phyloP scores from a whole-genome alignment of 2,113 vertebrate species.

The Eudyptes chrysolophus region DNA sequence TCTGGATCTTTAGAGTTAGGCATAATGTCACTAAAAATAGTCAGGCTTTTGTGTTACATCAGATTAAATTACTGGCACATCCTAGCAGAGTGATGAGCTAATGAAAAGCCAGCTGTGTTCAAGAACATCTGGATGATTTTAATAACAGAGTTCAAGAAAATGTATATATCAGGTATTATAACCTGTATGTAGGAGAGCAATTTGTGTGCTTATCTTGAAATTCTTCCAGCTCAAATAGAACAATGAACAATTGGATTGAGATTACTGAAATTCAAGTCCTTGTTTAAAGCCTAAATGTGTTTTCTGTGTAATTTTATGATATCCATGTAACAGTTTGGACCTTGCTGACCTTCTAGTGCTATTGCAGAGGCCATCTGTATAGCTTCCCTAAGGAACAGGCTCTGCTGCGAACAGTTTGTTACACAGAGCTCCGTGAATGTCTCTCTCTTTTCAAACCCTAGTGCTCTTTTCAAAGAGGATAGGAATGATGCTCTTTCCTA shows the following conservation, averaged over 20 bases:
- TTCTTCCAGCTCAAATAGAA: not conserved
- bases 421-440: not conserved
- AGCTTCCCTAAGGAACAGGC: not conserved
- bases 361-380: not conserved
- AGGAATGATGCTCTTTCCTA: not conserved
- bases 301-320: not conserved
- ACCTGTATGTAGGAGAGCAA: not conserved
- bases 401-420: not conserved
- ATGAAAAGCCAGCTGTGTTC: conserved; percentile 7
- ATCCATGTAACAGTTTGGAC: not conserved
- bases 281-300: not conserved
- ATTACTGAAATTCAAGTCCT: not conserved
- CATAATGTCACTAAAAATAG: not conserved
- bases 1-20: not conserved
- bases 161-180: not conserved
- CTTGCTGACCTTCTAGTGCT: not conserved
- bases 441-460: not conserved
- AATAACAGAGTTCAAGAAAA: conserved; percentile 29
- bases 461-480: not conserved
- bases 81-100: not conserved
- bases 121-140: conserved; percentile 45
- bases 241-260: not conserved
- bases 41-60: conserved; percentile 16
- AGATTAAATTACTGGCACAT: conserved; percentile 34
- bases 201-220: not conserved